phyloP scores from a whole-genome alignment of 2,888 invertebrate genomes.

The Lepidochrysops patricia region DNA sequence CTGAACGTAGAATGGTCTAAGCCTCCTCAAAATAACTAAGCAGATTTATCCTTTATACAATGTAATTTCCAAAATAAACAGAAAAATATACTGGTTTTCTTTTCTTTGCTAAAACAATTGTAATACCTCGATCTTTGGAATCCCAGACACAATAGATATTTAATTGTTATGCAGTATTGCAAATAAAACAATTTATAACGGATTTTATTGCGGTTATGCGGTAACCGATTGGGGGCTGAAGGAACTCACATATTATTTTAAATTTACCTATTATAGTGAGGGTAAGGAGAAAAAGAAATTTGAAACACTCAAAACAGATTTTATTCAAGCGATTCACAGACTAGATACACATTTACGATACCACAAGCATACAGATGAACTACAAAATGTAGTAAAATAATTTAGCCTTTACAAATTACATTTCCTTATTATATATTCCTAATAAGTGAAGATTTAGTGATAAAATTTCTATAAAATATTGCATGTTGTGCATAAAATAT shows the following conservation, averaged over 20 bases:
- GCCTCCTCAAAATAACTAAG: slow-evolving; percentile 75
- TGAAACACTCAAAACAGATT: slow-evolving; percentile 1
- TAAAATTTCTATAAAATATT: slow-evolving; percentile 8
- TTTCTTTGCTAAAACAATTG: not conserved
- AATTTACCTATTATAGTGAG: no score
- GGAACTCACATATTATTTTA: no score
- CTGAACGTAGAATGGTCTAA: slow-evolving; percentile 99
- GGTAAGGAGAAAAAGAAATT: not conserved
- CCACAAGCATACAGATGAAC: not conserved
- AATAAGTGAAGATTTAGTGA: not conserved
- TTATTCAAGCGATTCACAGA: slow-evolving; percentile 3
- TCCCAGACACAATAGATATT: no score
- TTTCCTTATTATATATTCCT: not conserved
- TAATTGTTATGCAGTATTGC: no score
- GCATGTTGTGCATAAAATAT: not conserved
- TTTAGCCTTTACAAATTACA: not conserved
- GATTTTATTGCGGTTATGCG: no score
- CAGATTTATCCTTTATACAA: not conserved
- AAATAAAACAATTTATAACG: no score
- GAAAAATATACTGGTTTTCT: not conserved
- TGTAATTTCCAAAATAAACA: slow-evolving; percentile 10
- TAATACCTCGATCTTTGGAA: no score
- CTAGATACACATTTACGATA: slow-evolving; percentile 2
- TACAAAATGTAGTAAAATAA: not conserved
- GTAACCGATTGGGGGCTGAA: no score